phyloP scores from a whole-genome alignment of 2,113 vertebrate species.

The Microcebus jonahi region DNA sequence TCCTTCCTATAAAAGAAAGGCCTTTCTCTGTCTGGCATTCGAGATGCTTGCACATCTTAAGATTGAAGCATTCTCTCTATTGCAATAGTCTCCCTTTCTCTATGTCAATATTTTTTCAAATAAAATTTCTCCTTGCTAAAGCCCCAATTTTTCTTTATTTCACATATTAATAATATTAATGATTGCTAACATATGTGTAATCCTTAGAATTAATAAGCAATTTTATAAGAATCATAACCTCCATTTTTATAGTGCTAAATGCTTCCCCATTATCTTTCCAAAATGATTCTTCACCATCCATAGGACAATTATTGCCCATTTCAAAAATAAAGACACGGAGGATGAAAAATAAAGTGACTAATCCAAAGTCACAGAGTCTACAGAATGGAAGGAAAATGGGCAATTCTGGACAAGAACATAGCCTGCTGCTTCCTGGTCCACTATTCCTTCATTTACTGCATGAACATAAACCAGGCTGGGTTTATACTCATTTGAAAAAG shows the following conservation, averaged over 20 bases:
- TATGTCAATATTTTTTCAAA: not conserved
- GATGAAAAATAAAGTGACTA: not conserved
- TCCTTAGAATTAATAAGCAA: slow-evolving; percentile 45
- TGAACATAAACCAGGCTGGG: not conserved
- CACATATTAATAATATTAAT: not conserved
- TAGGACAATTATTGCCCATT: not conserved
- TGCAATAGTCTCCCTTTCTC: not conserved
- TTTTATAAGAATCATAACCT: slow-evolving; percentile 57
- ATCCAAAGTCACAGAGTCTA: not conserved
- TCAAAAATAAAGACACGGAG: not conserved
- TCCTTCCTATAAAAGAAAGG: not conserved
- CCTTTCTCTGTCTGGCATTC: not conserved
- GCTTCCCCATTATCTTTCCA: slow-evolving; percentile 16
- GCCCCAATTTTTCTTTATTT: slow-evolving; percentile 40
- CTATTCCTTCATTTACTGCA: not conserved
- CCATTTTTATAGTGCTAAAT: slow-evolving; percentile 14
- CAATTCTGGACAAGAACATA: not conserved
- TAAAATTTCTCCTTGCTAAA: not conserved
- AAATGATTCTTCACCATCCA: not conserved
- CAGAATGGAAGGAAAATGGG: not conserved
- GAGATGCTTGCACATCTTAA: not conserved
- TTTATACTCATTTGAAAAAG: not conserved
- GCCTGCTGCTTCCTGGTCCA: not conserved
- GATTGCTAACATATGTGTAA: slow-evolving; percentile 48
- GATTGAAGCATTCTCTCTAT: not conserved